These are phyloP conservation scores for Paradoxurus hermaphroditus DNA, from an alignment of 2,113 vertebrate genomes.

Conservation along the genomic window DNA sequence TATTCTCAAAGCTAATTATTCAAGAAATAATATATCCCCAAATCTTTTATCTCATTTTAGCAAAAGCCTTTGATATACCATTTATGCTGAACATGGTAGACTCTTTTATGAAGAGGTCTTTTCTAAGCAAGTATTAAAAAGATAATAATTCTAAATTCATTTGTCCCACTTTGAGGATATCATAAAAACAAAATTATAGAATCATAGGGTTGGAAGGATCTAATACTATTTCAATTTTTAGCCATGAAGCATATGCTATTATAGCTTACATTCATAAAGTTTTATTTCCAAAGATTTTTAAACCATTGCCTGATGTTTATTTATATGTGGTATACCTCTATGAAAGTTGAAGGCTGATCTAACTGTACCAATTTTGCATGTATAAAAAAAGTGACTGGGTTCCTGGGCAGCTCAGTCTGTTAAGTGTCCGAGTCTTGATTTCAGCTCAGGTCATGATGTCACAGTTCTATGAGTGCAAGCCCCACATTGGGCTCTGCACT, in stretches of 20 bases:
- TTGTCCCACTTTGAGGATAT: neutral
- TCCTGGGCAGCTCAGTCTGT: too few species aligned
- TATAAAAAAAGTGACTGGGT: neutral
- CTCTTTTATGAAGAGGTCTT: neutral
- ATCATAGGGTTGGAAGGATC: conserved; percentile 1
- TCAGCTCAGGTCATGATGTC: too few species aligned
- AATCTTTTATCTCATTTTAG: conserved; percentile 24
- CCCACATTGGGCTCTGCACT: too few species aligned
- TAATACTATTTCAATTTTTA: conserved; percentile 5
- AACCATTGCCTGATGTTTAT: neutral
- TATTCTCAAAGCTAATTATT: conserved; percentile 33
- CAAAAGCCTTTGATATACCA: neutral
- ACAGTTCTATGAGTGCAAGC: too few species aligned
- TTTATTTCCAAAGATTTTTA: neutral
- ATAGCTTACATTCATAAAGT: neutral
- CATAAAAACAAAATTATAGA: conserved; percentile 32
- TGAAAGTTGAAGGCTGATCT: conserved; percentile 2
- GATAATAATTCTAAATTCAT: neutral
- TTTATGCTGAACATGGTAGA: neutral
- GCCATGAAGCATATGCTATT: neutral
- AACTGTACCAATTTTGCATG: neutral
- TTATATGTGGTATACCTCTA: neutral
- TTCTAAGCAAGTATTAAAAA: conserved; percentile 15
- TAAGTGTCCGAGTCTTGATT: too few species aligned
- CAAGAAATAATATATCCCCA: conserved; percentile 15